These are phyloP conservation scores for Limnodromus scolopaceus DNA, from an alignment of 2,797 vertebrate species.

Conservation along the genomic window DNA sequence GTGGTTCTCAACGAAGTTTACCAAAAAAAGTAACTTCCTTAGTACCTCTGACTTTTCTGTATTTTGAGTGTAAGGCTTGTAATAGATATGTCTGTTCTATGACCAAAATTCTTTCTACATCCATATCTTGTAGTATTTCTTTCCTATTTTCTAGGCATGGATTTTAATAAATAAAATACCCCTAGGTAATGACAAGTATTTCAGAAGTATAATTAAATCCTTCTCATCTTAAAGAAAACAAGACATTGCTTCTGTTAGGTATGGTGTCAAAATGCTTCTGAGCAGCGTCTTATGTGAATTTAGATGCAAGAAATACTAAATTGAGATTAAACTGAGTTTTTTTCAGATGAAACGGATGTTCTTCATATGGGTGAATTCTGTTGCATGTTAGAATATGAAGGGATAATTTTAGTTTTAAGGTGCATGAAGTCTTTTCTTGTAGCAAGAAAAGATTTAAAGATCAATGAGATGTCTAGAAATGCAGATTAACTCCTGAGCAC, in stretches of 20 bases:
- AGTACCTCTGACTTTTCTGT: neutral
- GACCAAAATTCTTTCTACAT: neutral
- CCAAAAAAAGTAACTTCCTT: neutral
- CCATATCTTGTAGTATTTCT: neutral
- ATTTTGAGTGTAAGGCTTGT: neutral
- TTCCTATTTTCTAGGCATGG: neutral
- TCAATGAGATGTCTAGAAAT: neutral
- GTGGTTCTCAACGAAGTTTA: neutral
- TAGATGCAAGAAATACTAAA: neutral
- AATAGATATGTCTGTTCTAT: neutral
- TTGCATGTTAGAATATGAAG: neutral
- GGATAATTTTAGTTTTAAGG: neutral
- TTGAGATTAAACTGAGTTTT: neutral
- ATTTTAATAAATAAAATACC: neutral
- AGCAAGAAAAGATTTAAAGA: neutral
- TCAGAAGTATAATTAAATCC: neutral
- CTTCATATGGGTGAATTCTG: neutral
- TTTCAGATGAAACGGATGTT: neutral
- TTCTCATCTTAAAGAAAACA: neutral
- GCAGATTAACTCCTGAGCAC: neutral
- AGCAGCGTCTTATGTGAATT: neutral
- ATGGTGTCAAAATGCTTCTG: neutral
- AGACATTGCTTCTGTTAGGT: neutral
- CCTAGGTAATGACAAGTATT: neutral
- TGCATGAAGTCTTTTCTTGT: neutral